Percentiles rank a stretch among this genome's conserved stretches.
phyloP scores from a whole-genome alignment of 92 coral and sea anemone species.

The Porites rus region DNA sequence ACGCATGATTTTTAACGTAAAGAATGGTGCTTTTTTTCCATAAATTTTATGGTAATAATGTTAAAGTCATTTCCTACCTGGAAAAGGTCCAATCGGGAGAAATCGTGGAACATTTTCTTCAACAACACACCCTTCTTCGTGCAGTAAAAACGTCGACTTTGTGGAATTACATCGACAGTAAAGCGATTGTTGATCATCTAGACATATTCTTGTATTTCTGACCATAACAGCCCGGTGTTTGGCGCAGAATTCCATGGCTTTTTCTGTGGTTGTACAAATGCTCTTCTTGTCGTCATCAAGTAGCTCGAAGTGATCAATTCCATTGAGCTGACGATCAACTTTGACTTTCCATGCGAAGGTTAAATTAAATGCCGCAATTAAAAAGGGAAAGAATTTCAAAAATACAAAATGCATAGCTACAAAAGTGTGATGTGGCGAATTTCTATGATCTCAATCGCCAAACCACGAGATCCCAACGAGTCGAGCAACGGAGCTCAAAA shows the following conservation, averaged over 20 bases:
- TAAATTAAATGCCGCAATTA: neutral
- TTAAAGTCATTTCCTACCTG: conserved; percentile 10
- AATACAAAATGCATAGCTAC: conserved; percentile 12
- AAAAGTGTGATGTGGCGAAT: neutral
- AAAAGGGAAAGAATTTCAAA: neutral
- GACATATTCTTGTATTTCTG: conserved; percentile 1
- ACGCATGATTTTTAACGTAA: neutral
- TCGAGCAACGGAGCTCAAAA: neutral
- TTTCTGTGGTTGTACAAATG: conserved; percentile 7
- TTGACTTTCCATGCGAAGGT: conserved; percentile 5
- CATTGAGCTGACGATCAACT: neutral
- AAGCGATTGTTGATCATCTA: neutral
- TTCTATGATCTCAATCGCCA: neutral
- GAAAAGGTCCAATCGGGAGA: neutral
- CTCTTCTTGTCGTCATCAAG: neutral
- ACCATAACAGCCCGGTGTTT: conserved; percentile 20
- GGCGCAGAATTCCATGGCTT: conserved; percentile 27
- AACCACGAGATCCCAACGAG: neutral
- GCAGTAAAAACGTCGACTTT: conserved; percentile 25
- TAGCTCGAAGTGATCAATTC: conserved; percentile 29
- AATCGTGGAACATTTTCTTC: neutral
- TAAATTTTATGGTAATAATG: neutral
- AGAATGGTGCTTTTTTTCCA: neutral
- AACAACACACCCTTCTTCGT: conserved; percentile 21
- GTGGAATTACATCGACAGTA: conserved; percentile 40